Evolutionary conservation across 2,888 invertebrate species (phyloP).

Genomic region (Linnaemya vulpina): DNA sequence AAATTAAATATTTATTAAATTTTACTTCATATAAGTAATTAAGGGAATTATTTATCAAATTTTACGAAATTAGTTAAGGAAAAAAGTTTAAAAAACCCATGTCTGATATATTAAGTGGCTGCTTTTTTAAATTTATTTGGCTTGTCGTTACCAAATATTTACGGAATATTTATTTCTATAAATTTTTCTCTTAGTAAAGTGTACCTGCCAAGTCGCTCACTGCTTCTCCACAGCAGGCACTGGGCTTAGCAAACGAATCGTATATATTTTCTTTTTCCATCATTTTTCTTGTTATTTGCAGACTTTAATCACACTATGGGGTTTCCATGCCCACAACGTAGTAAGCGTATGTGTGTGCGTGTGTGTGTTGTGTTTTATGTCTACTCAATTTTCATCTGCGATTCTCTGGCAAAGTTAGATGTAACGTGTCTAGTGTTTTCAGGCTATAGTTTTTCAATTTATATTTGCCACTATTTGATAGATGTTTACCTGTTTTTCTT

Average conservation of each 20-base stretch:
- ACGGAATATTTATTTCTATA: no score
- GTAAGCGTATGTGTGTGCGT: no score
- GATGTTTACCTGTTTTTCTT: constrained; percentile 60
- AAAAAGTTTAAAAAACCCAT: no score
- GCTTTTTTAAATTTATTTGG: no score
- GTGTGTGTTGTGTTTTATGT: constrained; percentile 21
- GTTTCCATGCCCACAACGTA: constrained; percentile 40
- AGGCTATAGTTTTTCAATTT: constrained; percentile 72
- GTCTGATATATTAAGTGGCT: no score
- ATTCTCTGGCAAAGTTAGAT: constrained; percentile 40
- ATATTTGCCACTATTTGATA: constrained; percentile 72
- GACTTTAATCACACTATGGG: constrained; percentile 71
- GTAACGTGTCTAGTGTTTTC: constrained; percentile 66
- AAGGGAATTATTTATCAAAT: no score
- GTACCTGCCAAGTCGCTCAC: background rate
- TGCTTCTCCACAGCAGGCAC: background rate
- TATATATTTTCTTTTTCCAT: constrained; percentile 3
- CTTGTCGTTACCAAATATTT: no score
- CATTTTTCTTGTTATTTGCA: constrained; percentile 26
- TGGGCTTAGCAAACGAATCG: background rate
- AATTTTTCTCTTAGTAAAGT: background rate
- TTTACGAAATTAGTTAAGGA: no score
- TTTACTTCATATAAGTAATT: no score
- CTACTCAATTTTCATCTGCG: constrained; percentile 37
- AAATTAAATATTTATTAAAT: no score